A percentile compares a stretch with the other conserved stretches of the same genome.
Evolutionary conservation across 2,797 vertebrate genomes (phyloP).

Genomic region (Sebastes itinus): DNA sequence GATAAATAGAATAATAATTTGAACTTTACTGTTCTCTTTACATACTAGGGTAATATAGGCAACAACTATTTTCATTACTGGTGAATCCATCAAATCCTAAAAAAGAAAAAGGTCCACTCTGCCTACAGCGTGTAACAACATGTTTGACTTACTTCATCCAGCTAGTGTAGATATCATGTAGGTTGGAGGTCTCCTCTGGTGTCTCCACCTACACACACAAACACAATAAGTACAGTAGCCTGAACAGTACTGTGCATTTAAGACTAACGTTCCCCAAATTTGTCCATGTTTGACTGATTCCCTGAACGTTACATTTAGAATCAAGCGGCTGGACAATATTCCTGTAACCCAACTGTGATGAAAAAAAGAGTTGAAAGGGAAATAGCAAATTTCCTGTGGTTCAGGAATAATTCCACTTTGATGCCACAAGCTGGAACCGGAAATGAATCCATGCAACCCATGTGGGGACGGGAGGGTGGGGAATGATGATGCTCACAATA

Average conservation of each 20-base stretch:
- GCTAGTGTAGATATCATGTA: conserved; percentile 68
- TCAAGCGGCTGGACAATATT: neutral
- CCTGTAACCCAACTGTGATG: neutral
- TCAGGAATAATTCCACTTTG: conserved; percentile 14
- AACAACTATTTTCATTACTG: neutral
- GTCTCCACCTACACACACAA: conserved; percentile 53
- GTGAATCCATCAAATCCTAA: neutral
- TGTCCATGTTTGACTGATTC: neutral
- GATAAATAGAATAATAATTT: neutral
- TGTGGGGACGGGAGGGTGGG: too few relatives aligned
- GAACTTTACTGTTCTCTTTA: neutral
- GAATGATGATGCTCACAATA: neutral
- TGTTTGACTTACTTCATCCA: conserved; percentile 69
- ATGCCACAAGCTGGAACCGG: neutral
- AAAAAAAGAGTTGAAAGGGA: neutral
- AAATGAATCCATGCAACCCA: conserved; percentile 16
- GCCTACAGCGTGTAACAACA: neutral
- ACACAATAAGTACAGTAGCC: neutral
- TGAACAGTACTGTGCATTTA: neutral
- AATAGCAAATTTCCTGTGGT: conserved; percentile 43
- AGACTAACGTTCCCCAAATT: neutral
- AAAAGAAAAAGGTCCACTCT: neutral
- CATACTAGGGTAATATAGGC: neutral
- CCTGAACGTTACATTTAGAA: neutral
- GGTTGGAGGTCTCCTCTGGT: conserved; percentile 37